A percentile compares a stretch with the other conserved stretches of the same genome.
Evolutionary conservation across 2,888 invertebrate genomes (phyloP).

Genomic region (Orthosia gothica): DNA sequence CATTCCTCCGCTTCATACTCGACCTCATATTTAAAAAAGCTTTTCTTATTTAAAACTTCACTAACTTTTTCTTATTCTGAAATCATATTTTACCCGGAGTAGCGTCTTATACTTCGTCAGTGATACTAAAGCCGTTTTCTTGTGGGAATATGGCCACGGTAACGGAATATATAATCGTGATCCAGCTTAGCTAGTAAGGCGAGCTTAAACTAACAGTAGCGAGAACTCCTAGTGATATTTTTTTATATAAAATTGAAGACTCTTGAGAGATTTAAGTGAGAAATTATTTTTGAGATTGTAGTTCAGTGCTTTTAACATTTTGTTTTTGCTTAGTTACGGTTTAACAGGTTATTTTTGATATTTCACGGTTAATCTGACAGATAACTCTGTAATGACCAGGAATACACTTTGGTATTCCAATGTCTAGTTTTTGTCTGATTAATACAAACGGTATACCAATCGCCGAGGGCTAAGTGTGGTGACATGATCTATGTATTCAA

Average conservation of each 20-base stretch:
- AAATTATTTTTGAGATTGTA: not conserved
- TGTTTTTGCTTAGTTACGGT: not conserved
- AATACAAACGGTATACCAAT: too few relatives aligned
- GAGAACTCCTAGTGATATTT: not conserved
- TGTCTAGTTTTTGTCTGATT: too few relatives aligned
- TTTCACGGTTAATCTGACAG: too few relatives aligned
- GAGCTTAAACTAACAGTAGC: not conserved
- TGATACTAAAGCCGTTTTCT: constrained; percentile 9
- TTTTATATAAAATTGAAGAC: not conserved
- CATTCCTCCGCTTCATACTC: too few relatives aligned
- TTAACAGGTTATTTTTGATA: too few relatives aligned
- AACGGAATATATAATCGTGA: constrained; percentile 14
- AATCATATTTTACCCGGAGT: not conserved
- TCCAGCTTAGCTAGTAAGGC: constrained; percentile 20
- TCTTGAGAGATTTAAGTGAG: not conserved
- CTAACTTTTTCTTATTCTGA: not conserved
- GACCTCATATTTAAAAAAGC: not conserved
- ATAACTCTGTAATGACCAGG: too few relatives aligned
- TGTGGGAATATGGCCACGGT: constrained; percentile 5
- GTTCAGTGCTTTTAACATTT: not conserved
- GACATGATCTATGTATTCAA: too few relatives aligned
- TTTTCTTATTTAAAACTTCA: too few relatives aligned
- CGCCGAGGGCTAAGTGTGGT: too few relatives aligned
- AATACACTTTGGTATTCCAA: too few relatives aligned
- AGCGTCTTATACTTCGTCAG: not conserved